These are phyloP conservation scores for Atopsyche davidsoni DNA, from an alignment of 1,140 invertebrate genomes.

Conservation along the genomic window DNA sequence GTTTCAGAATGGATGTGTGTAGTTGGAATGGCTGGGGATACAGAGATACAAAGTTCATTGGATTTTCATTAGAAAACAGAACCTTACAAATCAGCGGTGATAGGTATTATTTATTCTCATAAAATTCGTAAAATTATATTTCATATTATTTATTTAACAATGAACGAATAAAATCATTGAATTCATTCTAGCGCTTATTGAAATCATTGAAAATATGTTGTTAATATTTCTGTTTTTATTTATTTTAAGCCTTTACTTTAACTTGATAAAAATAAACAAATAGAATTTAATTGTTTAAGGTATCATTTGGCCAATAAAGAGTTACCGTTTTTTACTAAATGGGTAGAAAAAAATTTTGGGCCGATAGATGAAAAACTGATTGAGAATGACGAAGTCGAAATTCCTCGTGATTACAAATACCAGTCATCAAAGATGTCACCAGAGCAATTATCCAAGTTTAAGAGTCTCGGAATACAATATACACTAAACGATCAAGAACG, in stretches of 20 bases:
- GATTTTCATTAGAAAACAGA: constrained; percentile 30
- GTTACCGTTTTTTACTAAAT: constrained; percentile 75
- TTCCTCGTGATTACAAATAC: constrained; percentile 35
- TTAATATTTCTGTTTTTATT: too few species aligned
- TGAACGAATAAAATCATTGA: too few species aligned
- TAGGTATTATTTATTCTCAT: too few species aligned
- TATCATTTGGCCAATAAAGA: constrained; percentile 75
- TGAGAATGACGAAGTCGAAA: too few species aligned
- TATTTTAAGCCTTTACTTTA: too few species aligned
- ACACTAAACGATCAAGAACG: constrained; percentile 64
- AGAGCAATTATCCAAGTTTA: constrained; percentile 54
- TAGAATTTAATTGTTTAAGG: constrained; percentile 51
- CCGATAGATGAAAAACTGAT: too few species aligned
- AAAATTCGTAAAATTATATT: too few species aligned
- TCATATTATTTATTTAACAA: too few species aligned
- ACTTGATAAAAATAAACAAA: too few species aligned
- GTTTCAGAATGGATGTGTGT: constrained; percentile 70
- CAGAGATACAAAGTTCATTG: constrained; percentile 59
- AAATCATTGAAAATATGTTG: too few species aligned
- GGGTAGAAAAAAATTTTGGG: too few species aligned
- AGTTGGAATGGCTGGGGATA: constrained; percentile 99
- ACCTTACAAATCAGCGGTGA: constrained; percentile 36
- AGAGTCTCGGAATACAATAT: constrained; percentile 44
- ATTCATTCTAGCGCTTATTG: too few species aligned
- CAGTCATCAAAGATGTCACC: constrained; percentile 41